These are phyloP conservation scores for Metaphire vulgaris DNA, from an alignment of 1,140 invertebrate species.

Conservation along the genomic window DNA sequence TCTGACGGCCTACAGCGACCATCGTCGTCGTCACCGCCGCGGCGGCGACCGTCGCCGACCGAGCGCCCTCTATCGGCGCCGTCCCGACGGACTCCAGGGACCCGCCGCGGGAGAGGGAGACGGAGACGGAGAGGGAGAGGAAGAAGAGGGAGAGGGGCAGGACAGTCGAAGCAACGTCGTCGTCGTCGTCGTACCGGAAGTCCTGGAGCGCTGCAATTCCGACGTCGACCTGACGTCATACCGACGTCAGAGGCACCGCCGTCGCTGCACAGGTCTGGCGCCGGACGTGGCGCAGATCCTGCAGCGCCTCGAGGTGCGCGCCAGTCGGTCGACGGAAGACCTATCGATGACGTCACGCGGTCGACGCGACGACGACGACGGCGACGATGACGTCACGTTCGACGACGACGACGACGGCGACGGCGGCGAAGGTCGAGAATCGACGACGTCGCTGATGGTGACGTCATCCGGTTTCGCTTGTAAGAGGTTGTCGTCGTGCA, in stretches of 20 bases:
- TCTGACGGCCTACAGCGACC: conserved; percentile 1
- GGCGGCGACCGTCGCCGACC: background rate
- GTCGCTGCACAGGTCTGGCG: background rate
- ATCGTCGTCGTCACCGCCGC: too few species aligned
- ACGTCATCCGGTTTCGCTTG: too few species aligned
- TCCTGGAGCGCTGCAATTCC: background rate
- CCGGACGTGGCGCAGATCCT: background rate
- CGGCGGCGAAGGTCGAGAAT: background rate
- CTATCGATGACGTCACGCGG: background rate
- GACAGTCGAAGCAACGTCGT: background rate
- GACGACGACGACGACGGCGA: background rate
- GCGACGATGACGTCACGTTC: background rate
- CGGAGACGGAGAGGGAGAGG: background rate
- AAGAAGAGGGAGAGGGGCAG: background rate
- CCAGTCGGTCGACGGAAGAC: background rate
- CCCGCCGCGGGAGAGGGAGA: background rate
- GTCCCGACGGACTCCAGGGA: too few species aligned
- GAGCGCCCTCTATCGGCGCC: background rate
- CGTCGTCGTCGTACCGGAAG: background rate
- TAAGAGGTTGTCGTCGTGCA: too few species aligned
- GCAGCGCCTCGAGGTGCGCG: background rate
- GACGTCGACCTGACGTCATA: background rate
- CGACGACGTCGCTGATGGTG: background rate
- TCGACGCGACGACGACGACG: background rate
- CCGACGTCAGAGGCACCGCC: background rate